Conservation (phyloP, 2,888 invertebrate genomes). For the Orthosia gracilis region DNA sequence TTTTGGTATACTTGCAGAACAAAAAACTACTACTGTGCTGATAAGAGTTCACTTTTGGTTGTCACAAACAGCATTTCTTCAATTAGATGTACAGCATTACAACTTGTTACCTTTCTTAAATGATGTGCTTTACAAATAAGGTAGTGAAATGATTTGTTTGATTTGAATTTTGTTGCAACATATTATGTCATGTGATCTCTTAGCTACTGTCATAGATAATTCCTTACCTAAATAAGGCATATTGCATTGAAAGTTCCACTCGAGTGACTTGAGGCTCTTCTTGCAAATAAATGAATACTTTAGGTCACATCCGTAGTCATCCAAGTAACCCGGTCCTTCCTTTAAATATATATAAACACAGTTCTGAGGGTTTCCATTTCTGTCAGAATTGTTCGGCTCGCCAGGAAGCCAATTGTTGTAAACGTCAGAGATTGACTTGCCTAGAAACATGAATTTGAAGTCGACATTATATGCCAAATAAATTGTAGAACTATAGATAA, state of each 20-base stretch:
- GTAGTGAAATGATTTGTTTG: no score
- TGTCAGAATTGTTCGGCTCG: constrained; percentile 77
- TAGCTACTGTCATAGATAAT: neutral
- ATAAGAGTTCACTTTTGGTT: neutral
- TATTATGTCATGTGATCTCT: no score
- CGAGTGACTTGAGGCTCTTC: constrained; percentile 73
- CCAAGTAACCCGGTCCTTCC: constrained; percentile 65
- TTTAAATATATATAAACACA: constrained; percentile 69
- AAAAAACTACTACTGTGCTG: neutral
- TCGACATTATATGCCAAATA: neutral
- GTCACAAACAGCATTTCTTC: no score
- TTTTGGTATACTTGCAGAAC: neutral
- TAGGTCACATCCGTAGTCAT: constrained; percentile 75
- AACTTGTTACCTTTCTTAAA: neutral
- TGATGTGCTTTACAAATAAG: neutral
- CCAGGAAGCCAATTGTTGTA: constrained; percentile 78
- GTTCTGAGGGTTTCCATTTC: constrained; percentile 68
- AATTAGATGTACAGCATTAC: no score
- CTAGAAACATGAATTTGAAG: constrained; percentile 63
- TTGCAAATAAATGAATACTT: constrained; percentile 81
- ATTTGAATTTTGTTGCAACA: no score
- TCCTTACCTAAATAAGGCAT: constrained; percentile 76
- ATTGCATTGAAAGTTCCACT: constrained; percentile 80
- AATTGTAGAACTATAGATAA: no score
- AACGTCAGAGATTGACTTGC: constrained; percentile 73